These are phyloP conservation scores for Erebia ligea DNA, from an alignment of 2,888 invertebrate genomes.

Conservation along the genomic window DNA sequence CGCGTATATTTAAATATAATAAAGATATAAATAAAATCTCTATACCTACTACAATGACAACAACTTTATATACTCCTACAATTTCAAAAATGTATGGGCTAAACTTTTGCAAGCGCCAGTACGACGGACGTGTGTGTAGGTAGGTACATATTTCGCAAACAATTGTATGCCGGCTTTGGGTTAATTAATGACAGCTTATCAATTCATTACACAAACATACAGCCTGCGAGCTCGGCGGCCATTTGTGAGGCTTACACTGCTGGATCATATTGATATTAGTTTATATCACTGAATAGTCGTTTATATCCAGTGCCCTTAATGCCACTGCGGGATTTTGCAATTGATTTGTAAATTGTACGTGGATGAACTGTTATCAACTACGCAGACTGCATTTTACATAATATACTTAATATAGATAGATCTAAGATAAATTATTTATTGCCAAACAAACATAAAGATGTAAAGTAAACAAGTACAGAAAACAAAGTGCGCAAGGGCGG, in stretches of 20 bases:
- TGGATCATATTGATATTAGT: constrained; percentile 13
- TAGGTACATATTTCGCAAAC: constrained; percentile 34
- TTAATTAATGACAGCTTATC: constrained; percentile 37
- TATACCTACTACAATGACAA: neutral
- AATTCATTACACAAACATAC: constrained; percentile 33
- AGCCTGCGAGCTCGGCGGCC: neutral
- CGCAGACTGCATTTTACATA: too few relatives aligned
- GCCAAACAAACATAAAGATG: too few relatives aligned
- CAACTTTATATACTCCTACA: too few relatives aligned
- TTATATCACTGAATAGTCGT: too few relatives aligned
- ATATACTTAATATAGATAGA: too few relatives aligned
- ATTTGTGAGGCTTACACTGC: constrained; percentile 9
- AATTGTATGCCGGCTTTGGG: constrained; percentile 31
- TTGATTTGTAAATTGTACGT: neutral
- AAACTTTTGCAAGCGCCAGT: constrained; percentile 20
- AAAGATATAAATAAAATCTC: neutral
- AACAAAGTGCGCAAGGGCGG: too few relatives aligned
- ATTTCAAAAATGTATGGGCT: neutral
- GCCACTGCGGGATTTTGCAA: neutral
- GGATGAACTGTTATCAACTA: neutral
- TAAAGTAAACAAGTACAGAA: too few relatives aligned
- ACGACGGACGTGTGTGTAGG: constrained; percentile 18
- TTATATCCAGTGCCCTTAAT: neutral
- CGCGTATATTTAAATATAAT: too few relatives aligned
- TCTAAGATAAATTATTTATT: too few relatives aligned